Evolutionary conservation across 2,888 invertebrate genomes (phyloP).

Genomic region (Ophion ellenae): DNA sequence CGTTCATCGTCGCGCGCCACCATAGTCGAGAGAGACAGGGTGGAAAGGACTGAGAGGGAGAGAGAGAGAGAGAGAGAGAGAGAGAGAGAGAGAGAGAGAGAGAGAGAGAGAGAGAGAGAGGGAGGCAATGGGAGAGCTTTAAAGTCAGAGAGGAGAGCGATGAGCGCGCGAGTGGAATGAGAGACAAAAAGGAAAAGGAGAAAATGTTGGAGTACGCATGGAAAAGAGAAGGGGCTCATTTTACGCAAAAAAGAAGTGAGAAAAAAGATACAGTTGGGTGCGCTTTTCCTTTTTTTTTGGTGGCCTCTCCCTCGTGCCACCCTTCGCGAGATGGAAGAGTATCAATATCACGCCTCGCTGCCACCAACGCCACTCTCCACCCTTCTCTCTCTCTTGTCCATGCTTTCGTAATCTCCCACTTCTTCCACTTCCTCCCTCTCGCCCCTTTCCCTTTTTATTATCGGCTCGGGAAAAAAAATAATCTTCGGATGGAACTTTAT

Average conservation of each 20-base stretch:
- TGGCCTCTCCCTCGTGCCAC: constrained; percentile 71
- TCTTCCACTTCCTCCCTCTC: constrained; percentile 38
- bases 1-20: constrained; percentile 71
- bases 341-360: constrained; percentile 81
- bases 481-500: constrained; percentile 71
- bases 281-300: constrained; percentile 37
- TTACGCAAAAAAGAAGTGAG: constrained; percentile 32
- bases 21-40: constrained; percentile 58
- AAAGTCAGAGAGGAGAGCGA: constrained; percentile 52
- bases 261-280: constrained; percentile 53
- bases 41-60: constrained; percentile 41
- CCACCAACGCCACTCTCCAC: constrained; percentile 69
- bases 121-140: constrained; percentile 38
- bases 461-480: constrained; percentile 75
- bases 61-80: constrained; percentile 38
- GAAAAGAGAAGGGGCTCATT: constrained; percentile 52
- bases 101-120: constrained; percentile 49
- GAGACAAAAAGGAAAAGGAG: background rate
- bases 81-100: constrained; percentile 40
- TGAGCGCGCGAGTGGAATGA: constrained; percentile 35
- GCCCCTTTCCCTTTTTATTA: constrained; percentile 74
- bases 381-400: constrained; percentile 52
- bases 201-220: constrained; percentile 7
- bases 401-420: constrained; percentile 2
- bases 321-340: constrained; percentile 78